Evolutionary conservation across 2,113 vertebrate species (phyloP).

Genomic region (Arvicanthis niloticus): DNA sequence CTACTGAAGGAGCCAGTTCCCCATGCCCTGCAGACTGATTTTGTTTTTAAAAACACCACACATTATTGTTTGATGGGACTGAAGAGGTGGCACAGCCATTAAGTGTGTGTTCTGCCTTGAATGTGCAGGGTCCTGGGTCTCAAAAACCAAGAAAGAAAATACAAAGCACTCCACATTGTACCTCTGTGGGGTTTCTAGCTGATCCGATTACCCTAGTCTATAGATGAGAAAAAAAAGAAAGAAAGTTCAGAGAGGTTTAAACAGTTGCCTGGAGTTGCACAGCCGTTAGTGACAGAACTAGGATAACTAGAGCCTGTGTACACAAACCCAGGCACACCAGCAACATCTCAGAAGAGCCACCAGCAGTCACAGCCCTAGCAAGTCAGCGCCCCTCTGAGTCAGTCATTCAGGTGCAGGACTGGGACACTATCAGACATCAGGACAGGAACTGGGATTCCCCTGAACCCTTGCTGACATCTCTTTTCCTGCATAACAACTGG

Average conservation of each 20-base stretch:
- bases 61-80: background rate
- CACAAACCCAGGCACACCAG: background rate
- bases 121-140: background rate
- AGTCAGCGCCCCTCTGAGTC: background rate
- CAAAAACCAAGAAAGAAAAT: background rate
- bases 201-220: too few species aligned
- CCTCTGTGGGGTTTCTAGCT: too few species aligned
- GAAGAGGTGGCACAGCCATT: background rate
- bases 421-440: background rate
- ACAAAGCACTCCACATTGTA: too few species aligned
- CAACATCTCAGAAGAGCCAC: background rate
- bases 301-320: background rate
- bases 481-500: background rate
- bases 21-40: background rate
- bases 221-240: background rate
- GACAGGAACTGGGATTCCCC: background rate
- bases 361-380: background rate
- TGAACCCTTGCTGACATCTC: background rate
- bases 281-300: background rate
- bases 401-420: background rate
- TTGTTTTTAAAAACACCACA: background rate
- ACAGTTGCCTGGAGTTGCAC: background rate
- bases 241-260: background rate
- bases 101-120: background rate
- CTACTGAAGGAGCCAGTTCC: background rate